Evolutionary conservation across 2,888 invertebrate genomes (phyloP).

Genomic region (Drosophila picticornis): DNA sequence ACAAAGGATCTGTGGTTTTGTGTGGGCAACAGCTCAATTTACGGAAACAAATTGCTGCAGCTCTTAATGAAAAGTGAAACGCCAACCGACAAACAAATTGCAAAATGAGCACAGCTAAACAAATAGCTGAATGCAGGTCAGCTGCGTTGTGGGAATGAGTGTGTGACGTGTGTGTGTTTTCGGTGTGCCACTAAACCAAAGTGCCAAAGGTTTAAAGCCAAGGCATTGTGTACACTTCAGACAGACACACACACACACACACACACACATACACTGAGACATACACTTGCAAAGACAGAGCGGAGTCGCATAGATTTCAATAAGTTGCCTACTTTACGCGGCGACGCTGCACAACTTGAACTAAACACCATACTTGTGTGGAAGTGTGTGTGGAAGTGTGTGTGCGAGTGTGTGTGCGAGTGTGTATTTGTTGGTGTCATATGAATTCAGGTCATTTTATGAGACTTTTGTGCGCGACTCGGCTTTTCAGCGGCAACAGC

Average conservation of each 20-base stretch:
- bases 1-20: constrained; percentile 28
- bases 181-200: constrained; percentile 47
- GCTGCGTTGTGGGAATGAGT: constrained; percentile 1
- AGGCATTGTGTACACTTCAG: constrained; percentile 39
- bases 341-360: constrained; percentile 37
- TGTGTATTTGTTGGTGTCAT: constrained; percentile 36
- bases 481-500: constrained; percentile 10
- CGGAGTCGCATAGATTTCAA: constrained; percentile 55
- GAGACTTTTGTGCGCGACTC: constrained; percentile 27
- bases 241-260: constrained; percentile 16
- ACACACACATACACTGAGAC: neutral
- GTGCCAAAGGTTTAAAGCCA: constrained; percentile 56
- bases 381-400: neutral
- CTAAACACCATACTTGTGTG: constrained; percentile 16
- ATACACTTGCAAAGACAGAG: neutral
- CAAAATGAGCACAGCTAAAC: constrained; percentile 61
- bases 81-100: constrained; percentile 57
- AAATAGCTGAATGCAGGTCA: constrained; percentile 54
- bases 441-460: constrained; percentile 62
- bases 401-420: neutral
- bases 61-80: constrained; percentile 64
- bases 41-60: constrained; percentile 35
- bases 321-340: constrained; percentile 58
- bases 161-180: constrained; percentile 12
- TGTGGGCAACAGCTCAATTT: constrained; percentile 66